These are phyloP conservation scores for Poecilia picta DNA, from an alignment of 2,797 vertebrate species.

Conservation along the genomic window DNA sequence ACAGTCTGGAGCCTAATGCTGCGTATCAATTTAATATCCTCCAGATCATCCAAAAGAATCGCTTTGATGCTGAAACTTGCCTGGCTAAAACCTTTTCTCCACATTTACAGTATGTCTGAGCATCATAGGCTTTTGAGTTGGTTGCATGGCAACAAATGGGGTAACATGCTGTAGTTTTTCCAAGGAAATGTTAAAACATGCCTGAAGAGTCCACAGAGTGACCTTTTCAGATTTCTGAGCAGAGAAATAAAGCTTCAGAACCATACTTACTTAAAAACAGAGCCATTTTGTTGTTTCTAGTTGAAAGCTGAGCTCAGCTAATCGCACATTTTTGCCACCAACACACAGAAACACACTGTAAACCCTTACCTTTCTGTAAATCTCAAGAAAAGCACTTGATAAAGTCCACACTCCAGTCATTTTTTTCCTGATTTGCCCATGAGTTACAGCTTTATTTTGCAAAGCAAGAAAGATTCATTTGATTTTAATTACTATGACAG, in stretches of 20 bases:
- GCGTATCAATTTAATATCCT: not conserved
- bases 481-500: not conserved
- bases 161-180: not conserved
- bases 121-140: not conserved
- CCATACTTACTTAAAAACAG: not conserved
- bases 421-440: not conserved
- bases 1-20: not conserved
- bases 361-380: not conserved
- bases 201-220: not conserved
- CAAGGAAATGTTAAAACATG: conserved; percentile 11
- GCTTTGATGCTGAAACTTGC: not conserved
- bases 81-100: not conserved
- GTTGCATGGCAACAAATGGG: conserved; percentile 20
- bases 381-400: not conserved
- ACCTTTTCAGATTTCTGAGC: conserved; percentile 8
- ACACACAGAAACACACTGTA: not conserved
- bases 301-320: not conserved
- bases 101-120: not conserved
- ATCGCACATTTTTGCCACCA: not conserved
- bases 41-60: not conserved
- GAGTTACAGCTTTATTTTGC: not conserved
- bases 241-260: conserved; percentile 10
- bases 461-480: not conserved
- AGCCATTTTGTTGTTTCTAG: not conserved
- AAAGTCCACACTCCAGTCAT: not conserved